Conservation (phyloP, 1,140 invertebrate species). For the Pachyrhynchus sulphureomaculatus region DNA sequence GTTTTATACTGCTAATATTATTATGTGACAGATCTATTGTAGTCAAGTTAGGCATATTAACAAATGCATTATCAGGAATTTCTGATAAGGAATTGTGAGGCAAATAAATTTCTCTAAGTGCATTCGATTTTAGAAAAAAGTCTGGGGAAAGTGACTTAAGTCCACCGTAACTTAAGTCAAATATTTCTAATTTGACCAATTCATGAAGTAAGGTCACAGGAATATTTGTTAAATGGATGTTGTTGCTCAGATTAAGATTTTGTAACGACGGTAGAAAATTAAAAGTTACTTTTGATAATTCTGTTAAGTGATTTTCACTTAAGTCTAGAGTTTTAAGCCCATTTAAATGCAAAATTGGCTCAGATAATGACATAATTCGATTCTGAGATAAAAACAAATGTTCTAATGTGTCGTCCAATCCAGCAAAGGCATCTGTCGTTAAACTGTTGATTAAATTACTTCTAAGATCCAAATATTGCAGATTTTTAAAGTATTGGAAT, state of each 20-base stretch:
- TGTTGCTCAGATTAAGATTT: slow-evolving; percentile 77
- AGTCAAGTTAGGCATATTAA: slow-evolving; percentile 70
- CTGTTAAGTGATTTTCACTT: slow-evolving; percentile 75
- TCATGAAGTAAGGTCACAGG: slow-evolving; percentile 61
- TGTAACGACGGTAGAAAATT: slow-evolving; percentile 65
- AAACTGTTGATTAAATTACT: slow-evolving; percentile 75
- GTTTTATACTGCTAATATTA: slow-evolving; percentile 72
- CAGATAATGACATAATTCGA: slow-evolving; percentile 64
- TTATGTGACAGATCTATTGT: slow-evolving; percentile 74
- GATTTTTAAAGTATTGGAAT: slow-evolving; percentile 74
- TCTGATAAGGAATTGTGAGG: slow-evolving; percentile 69
- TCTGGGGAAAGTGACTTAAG: slow-evolving; percentile 70
- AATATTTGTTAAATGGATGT: slow-evolving; percentile 65
- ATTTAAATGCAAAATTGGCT: slow-evolving; percentile 64
- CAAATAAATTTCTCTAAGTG: slow-evolving; percentile 66
- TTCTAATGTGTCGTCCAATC: slow-evolving; percentile 70
- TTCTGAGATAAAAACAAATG: slow-evolving; percentile 77
- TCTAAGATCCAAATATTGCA: slow-evolving; percentile 74
- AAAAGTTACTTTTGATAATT: slow-evolving; percentile 68
- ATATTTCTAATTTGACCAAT: slow-evolving; percentile 59
- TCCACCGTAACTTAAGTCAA: slow-evolving; percentile 75
- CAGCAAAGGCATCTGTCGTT: slow-evolving; percentile 71
- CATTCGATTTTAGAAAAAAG: slow-evolving; percentile 66
- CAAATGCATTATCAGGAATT: slow-evolving; percentile 70
- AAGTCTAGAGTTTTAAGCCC: slow-evolving; percentile 72